Evolutionary conservation across 2,888 invertebrate species (phyloP).

Genomic region (Limnephilus lunatus): DNA sequence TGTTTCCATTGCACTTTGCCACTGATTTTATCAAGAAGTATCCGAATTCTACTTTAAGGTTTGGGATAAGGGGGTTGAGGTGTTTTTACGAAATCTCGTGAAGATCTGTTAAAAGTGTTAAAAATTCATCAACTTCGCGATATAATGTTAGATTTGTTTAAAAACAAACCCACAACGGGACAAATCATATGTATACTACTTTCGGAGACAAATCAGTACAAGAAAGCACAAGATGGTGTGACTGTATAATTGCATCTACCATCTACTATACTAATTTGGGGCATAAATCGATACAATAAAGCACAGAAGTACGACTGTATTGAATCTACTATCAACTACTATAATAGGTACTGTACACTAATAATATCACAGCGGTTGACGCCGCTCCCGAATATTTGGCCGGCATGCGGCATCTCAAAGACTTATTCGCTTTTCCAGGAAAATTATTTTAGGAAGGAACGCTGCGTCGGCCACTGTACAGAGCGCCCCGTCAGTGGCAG

Average conservation of each 20-base stretch:
- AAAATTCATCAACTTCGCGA: too few relatives aligned
- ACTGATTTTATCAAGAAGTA: too few relatives aligned
- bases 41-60: too few relatives aligned
- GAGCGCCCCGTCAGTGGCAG: constrained; percentile 39
- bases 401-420: constrained; percentile 60
- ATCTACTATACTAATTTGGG: background rate
- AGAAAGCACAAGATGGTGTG: background rate
- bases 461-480: constrained; percentile 25
- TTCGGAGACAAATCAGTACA: background rate
- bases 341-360: background rate
- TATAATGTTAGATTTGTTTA: too few relatives aligned
- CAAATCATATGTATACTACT: too few relatives aligned
- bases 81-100: too few relatives aligned
- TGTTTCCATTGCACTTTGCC: too few relatives aligned
- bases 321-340: background rate
- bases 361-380: constrained; percentile 32
- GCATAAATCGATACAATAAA: background rate
- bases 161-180: too few relatives aligned
- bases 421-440: constrained; percentile 57
- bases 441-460: constrained; percentile 60
- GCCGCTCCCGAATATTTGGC: constrained; percentile 58
- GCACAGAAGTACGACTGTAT: background rate
- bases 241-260: background rate
- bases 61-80: too few relatives aligned
- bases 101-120: too few relatives aligned